These are phyloP conservation scores for Tetragnatha montana DNA, from an alignment of 2,888 invertebrate genomes.

Conservation along the genomic window DNA sequence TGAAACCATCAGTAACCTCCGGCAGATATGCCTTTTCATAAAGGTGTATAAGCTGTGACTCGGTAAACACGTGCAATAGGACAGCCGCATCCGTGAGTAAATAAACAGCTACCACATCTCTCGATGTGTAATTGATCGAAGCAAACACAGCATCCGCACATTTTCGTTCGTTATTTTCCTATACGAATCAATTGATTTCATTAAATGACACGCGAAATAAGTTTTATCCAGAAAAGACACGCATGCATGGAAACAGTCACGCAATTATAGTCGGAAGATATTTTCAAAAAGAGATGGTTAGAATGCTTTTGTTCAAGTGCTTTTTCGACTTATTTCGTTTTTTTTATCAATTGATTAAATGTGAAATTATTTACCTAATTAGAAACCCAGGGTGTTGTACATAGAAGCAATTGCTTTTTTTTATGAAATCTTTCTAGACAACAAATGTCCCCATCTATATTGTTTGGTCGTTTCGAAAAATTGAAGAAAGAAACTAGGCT, in stretches of 20 bases:
- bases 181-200: conserved; percentile 48
- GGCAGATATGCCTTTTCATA: not conserved
- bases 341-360: too few relatives aligned
- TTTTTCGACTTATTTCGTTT: too few relatives aligned
- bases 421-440: too few relatives aligned
- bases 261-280: conserved; percentile 6
- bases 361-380: too few relatives aligned
- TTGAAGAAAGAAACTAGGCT: too few relatives aligned
- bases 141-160: conserved; percentile 21
- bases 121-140: conserved; percentile 22
- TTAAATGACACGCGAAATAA: conserved; percentile 54
- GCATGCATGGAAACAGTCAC: conserved; percentile 20
- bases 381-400: too few relatives aligned
- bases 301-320: too few relatives aligned
- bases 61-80: conserved; percentile 13
- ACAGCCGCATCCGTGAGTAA: conserved; percentile 41
- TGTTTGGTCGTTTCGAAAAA: too few relatives aligned
- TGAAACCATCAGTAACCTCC: not conserved
- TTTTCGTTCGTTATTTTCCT: conserved; percentile 34
- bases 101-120: conserved; percentile 28
- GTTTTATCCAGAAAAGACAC: conserved; percentile 10
- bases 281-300: not conserved
- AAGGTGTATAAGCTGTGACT: conserved; percentile 39
- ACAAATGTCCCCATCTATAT: too few relatives aligned
- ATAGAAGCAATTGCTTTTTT: too few relatives aligned